Percentiles rank a stretch among this genome's conserved stretches.
Conservation (phyloP, 2,797 vertebrate species). For the Eremophila alpestris region DNA sequence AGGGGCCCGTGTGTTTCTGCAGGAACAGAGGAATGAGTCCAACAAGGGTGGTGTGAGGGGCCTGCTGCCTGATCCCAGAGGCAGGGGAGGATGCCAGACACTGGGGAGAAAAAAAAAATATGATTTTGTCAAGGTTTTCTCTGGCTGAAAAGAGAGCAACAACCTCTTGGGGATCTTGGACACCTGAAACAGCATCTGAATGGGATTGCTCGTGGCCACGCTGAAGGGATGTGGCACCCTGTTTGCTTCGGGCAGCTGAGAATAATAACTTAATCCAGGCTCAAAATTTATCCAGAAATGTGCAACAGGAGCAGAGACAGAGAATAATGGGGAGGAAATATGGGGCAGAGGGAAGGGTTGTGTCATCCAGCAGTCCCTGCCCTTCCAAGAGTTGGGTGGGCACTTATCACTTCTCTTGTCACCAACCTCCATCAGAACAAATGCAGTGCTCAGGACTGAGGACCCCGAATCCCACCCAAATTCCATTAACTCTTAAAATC, state of each 20-base stretch:
- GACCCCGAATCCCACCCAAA: not conserved
- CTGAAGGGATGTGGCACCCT: not conserved
- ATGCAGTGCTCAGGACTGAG: not conserved
- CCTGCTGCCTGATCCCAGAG: not conserved
- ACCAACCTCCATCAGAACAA: not conserved
- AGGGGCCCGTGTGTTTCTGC: conserved; percentile 37
- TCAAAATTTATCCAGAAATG: not conserved
- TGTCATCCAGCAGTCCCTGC: not conserved
- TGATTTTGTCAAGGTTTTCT: not conserved
- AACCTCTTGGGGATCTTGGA: not conserved
- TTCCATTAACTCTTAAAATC: not conserved
- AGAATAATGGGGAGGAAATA: not conserved
- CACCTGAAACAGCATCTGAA: not conserved
- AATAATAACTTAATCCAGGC: not conserved
- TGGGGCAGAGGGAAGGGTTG: not conserved
- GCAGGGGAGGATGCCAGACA: not conserved
- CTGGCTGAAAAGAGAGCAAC: not conserved
- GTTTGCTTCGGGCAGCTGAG: not conserved
- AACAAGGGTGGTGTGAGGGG: rapidly evolving
- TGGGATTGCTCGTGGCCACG: not conserved
- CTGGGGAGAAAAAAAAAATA: not conserved
- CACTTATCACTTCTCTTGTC: not conserved
- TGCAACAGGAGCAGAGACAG: not conserved
- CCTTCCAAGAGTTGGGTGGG: not conserved
- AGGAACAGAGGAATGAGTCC: not conserved